Conservation (phyloP, 2,888 invertebrate species). For the Keiferia lycopersicella region DNA sequence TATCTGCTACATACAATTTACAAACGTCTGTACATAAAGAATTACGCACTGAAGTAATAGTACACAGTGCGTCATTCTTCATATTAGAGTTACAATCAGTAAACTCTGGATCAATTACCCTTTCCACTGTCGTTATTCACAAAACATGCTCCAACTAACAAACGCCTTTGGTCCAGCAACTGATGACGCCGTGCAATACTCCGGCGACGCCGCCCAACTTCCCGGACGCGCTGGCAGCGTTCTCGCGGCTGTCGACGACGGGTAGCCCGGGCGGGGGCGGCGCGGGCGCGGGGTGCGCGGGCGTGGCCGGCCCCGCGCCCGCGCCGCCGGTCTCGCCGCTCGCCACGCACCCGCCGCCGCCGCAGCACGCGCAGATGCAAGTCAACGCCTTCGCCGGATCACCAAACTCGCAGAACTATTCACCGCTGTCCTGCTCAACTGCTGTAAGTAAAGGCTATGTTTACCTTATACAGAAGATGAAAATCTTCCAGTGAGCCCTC, state of each 20-base stretch:
- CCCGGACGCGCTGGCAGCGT: constrained; percentile 93
- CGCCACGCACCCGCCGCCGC: constrained; percentile 64
- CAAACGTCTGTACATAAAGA: no score
- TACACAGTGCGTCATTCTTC: no score
- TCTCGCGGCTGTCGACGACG: constrained; percentile 92
- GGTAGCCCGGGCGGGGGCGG: constrained; percentile 66
- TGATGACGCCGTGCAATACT: constrained; percentile 96
- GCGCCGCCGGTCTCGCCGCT: constrained; percentile 70
- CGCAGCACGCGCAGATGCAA: constrained; percentile 51
- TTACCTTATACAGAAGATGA: no score
- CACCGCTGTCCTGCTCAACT: constrained; percentile 74
- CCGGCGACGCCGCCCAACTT: constrained; percentile 97
- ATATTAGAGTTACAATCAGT: no score
- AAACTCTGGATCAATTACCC: no score
- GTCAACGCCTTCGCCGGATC: constrained; percentile 63
- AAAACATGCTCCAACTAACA: no score
- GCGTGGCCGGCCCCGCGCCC: constrained; percentile 35
- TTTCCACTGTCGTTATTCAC: no score
- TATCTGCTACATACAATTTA: no score
- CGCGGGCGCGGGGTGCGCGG: constrained; percentile 9
- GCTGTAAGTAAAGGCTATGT: no score
- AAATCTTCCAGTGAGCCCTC: no score
- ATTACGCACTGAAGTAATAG: no score
- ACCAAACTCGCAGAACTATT: constrained; percentile 66
- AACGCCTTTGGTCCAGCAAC: constrained; percentile 68